A percentile compares a stretch with the other conserved stretches of the same genome.
phyloP scores from a whole-genome alignment of 2,888 invertebrate genomes.

The Argyresthia albistria region DNA sequence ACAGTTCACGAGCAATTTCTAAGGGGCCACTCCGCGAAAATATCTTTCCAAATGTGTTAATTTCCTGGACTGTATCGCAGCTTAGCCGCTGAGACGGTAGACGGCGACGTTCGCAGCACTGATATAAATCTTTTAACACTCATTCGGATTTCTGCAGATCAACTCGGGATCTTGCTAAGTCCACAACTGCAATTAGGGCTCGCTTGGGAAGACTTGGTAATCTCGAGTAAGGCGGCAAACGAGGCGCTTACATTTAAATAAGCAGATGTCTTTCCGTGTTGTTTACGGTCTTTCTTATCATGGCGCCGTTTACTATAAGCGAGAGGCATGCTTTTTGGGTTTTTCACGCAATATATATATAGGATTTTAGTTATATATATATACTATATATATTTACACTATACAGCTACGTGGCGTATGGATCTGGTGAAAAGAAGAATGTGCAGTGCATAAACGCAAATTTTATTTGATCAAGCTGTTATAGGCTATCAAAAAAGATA shows the following conservation, averaged over 20 bases:
- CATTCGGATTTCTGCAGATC: constrained; percentile 52
- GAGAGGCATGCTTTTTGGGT: no score
- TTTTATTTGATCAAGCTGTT: no score
- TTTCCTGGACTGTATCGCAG: constrained; percentile 39
- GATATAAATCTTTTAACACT: constrained; percentile 70
- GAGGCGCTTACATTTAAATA: constrained; percentile 33
- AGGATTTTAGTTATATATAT: no score
- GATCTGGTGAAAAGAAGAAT: no score
- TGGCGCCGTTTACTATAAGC: no score
- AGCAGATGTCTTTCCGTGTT: constrained; percentile 12
- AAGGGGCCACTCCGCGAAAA: constrained; percentile 3
- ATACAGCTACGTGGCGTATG: no score
- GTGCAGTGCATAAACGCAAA: no score
- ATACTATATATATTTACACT: no score
- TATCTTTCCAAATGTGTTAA: constrained; percentile 40
- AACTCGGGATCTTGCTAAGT: constrained; percentile 43
- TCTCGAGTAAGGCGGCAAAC: constrained; percentile 38
- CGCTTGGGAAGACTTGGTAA: constrained; percentile 45
- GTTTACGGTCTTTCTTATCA: neutral
- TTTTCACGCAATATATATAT: no score
- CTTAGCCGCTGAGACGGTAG: constrained; percentile 34
- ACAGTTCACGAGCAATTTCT: neutral
- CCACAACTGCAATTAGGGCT: constrained; percentile 64
- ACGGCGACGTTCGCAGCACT: constrained; percentile 24
- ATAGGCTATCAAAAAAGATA: no score